Percentiles rank a stretch among this genome's conserved stretches.
phyloP scores from a whole-genome alignment of 2,888 invertebrate genomes.

The Artemia sp. region DNA sequence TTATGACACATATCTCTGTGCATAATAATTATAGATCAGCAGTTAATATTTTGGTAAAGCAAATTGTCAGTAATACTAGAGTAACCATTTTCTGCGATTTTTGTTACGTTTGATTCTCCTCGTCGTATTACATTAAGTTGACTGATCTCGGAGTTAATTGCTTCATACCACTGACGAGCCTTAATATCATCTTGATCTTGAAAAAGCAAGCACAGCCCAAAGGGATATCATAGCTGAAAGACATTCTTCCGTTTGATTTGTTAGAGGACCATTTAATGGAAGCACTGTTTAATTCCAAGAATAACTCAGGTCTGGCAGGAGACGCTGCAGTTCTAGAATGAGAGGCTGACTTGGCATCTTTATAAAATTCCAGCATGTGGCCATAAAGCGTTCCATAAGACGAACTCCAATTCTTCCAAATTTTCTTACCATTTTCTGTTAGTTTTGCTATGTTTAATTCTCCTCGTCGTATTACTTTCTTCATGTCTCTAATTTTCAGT shows the following conservation, averaged over 20 bases:
- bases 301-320: constrained; percentile 36
- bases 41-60: too few relatives aligned
- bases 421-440: too few relatives aligned
- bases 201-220: constrained; percentile 35
- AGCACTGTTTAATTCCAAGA: constrained; percentile 42
- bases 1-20: too few relatives aligned
- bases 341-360: too few relatives aligned
- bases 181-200: constrained; percentile 38
- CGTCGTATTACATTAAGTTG: constrained; percentile 31
- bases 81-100: constrained; percentile 46
- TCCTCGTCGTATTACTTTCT: too few relatives aligned
- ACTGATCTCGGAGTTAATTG: constrained; percentile 36
- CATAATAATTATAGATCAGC: too few relatives aligned
- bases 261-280: constrained; percentile 39
- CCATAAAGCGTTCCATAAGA: too few relatives aligned
- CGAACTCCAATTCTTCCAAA: too few relatives aligned
- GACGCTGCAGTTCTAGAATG: not conserved
- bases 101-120: constrained; percentile 45
- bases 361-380: too few relatives aligned
- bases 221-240: constrained; percentile 27
- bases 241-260: constrained; percentile 31
- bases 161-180: constrained; percentile 40
- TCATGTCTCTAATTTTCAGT: too few relatives aligned
- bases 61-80: too few relatives aligned
- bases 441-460: too few relatives aligned